Conservation (phyloP, 2,797 vertebrate genomes). For the Sarcoramphus papa region DNA sequence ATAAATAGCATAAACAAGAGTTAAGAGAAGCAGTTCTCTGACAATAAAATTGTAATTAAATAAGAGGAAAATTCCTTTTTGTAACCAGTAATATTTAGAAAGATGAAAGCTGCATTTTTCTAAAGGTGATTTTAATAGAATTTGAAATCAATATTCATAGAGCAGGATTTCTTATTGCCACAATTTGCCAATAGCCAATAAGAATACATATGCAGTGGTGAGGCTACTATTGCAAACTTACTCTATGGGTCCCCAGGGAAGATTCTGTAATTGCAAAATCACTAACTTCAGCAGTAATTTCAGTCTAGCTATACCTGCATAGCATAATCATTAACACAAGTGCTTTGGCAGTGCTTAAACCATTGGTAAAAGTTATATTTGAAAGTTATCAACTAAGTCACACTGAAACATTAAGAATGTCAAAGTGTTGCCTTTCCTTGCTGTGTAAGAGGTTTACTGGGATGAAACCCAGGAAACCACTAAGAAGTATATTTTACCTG, state of each 20-base stretch:
- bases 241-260: constrained; percentile 5
- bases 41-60: constrained; percentile 10
- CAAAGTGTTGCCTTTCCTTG: background rate
- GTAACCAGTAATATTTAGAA: background rate
- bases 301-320: background rate
- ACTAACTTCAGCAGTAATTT: constrained; percentile 32
- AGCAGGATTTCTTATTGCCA: constrained; percentile 6
- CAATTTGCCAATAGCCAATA: constrained; percentile 16
- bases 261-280: constrained; percentile 33
- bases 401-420: background rate
- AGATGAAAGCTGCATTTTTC: background rate
- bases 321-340: constrained; percentile 32
- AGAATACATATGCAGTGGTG: background rate
- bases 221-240: background rate
- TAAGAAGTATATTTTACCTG: background rate
- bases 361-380: background rate
- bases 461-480: background rate
- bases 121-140: constrained; percentile 22
- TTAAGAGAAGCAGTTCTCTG: background rate
- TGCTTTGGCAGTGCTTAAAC: background rate
- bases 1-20: background rate
- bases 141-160: constrained; percentile 27
- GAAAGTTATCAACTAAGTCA: background rate
- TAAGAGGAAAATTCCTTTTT: background rate
- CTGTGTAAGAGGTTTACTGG: background rate